These are phyloP conservation scores for Aramus guarauna DNA, from an alignment of 2,113 vertebrate genomes.

Conservation along the genomic window DNA sequence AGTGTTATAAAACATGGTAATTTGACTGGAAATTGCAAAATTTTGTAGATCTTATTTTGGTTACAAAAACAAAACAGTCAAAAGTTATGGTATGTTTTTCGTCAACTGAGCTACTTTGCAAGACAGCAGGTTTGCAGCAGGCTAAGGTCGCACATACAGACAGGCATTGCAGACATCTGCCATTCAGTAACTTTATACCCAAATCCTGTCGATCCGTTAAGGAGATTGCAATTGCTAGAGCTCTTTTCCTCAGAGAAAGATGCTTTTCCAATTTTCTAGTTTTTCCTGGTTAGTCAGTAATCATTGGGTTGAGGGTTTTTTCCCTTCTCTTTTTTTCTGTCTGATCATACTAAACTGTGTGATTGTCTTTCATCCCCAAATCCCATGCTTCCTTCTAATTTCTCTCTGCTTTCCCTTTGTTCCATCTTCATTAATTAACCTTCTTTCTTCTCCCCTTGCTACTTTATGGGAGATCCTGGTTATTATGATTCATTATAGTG, in stretches of 20 bases:
- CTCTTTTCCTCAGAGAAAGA: not conserved
- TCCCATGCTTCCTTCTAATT: not conserved
- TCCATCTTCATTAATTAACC: not conserved
- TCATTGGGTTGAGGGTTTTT: rapidly evolving
- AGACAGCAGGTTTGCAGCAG: not conserved
- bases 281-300: not conserved
- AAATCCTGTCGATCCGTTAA: not conserved
- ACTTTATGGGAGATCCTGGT: not conserved
- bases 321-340: rapidly evolving
- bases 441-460: not conserved
- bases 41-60: not conserved
- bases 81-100: not conserved
- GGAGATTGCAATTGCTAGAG: not conserved
- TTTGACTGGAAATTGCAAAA: not conserved
- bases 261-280: not conserved
- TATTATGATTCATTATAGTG: not conserved
- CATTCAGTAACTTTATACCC: not conserved
- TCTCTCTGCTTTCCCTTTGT: not conserved
- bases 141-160: not conserved
- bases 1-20: not conserved
- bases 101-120: not conserved
- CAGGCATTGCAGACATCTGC: not conserved
- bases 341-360: not conserved
- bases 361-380: not conserved
- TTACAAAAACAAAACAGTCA: not conserved